A percentile compares a stretch with the other conserved stretches of the same genome.
Conservation (phyloP, 2,888 invertebrate species). For the Neocrepidodera transversa region DNA sequence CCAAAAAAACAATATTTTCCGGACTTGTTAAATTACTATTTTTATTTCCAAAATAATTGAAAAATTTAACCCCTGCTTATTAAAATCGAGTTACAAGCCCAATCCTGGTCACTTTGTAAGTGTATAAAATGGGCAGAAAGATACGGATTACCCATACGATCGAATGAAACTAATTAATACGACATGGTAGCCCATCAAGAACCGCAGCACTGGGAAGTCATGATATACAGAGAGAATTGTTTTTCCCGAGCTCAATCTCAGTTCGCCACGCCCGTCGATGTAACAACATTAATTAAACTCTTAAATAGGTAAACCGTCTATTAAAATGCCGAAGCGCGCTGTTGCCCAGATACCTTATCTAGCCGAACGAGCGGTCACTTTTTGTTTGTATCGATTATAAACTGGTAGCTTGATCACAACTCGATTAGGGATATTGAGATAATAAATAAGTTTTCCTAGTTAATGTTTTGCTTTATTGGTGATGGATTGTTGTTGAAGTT, state of each 20-base stretch:
- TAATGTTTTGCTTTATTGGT: no score
- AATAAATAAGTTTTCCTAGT: not conserved
- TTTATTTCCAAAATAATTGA: no score
- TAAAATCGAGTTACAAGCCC: no score
- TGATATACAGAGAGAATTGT: conserved; percentile 34
- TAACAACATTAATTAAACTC: conserved; percentile 57
- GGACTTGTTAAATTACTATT: no score
- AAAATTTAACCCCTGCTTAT: no score
- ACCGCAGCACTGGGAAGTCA: conserved; percentile 20
- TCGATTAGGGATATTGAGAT: conserved; percentile 3
- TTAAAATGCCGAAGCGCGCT: conserved; percentile 51
- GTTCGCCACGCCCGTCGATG: conserved; percentile 51
- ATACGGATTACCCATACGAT: conserved; percentile 21
- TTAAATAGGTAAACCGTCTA: conserved; percentile 55
- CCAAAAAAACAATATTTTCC: no score
- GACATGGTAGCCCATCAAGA: conserved; percentile 29
- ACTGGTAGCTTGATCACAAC: conserved; percentile 9
- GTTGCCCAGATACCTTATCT: conserved; percentile 19
- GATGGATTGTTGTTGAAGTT: no score
- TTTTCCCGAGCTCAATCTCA: conserved; percentile 49
- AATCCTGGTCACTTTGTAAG: no score
- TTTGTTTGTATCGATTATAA: conserved; percentile 11
- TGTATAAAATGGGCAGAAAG: conserved; percentile 27
- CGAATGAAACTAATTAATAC: conserved; percentile 32
- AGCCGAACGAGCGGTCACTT: conserved; percentile 9